Conservation (phyloP, 2,113 vertebrate species). For the Stegostoma tigrinum region DNA sequence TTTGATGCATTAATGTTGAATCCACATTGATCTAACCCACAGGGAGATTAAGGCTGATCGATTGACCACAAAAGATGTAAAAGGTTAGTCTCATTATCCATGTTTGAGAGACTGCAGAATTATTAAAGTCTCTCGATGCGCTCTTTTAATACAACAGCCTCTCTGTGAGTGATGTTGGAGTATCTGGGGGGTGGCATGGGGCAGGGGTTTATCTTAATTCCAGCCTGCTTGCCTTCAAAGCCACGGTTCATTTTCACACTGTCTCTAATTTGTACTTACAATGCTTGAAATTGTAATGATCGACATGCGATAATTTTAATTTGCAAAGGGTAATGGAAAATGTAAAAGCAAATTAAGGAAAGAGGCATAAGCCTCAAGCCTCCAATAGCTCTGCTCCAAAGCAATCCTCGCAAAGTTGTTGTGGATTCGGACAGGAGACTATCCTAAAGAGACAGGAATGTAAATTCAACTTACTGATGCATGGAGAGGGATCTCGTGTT, state of each 20-base stretch:
- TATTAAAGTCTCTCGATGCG: not conserved
- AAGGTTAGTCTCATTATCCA: conserved; percentile 28
- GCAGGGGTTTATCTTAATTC: not conserved
- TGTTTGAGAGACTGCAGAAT: not conserved
- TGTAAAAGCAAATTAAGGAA: not conserved
- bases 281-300: not conserved
- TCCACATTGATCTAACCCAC: not conserved
- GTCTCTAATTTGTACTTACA: not conserved
- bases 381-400: not conserved
- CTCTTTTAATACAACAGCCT: not conserved
- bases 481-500: not conserved
- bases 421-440: not conserved
- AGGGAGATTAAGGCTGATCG: not conserved
- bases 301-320: not conserved
- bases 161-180: not conserved
- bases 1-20: not conserved
- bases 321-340: not conserved
- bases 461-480: not conserved
- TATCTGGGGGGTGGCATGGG: too few species aligned
- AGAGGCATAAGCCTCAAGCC: not conserved
- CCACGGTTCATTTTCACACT: not conserved
- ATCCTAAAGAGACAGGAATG: not conserved
- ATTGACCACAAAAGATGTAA: not conserved
- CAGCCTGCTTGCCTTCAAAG: not conserved
- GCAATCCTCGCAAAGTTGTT: not conserved